Evolutionary conservation across 2,113 vertebrate genomes (phyloP), one percentile per base, ranked within the genome.

Genomic region (Lophius piscatorius): DNA sequence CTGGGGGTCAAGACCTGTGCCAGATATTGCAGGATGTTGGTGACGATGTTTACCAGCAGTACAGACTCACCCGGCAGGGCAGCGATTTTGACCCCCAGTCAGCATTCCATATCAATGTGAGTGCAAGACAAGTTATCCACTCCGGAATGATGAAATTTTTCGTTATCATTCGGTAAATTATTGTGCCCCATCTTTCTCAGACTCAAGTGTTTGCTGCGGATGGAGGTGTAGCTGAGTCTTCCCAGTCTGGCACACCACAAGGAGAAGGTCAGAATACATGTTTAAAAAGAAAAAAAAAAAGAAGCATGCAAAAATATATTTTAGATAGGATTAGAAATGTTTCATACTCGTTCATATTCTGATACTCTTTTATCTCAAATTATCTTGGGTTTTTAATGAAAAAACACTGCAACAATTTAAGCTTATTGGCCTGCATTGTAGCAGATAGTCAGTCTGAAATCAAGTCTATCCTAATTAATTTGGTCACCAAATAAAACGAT

Each of bases 11-110:
- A 81, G 95, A 97, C 47, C 91, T 97, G 55, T 94, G 94, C 65
- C 95, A 97, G 80, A 93, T 97, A 57, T 74, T 97, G 35, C 94
- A 95, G 80, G 95, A 97, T 63, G 92, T 97, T 33, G 95, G 95
- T 0, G 95, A 97, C 63, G 95, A 96, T 18, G 94, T 97, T 39
- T 96, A 96, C 70, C 95, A 97, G 79, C 95, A 97, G 69, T 96
- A 96, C 70, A 88, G 95, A 41, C 92, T 96, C 70, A 95, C 95
- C 4, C 91, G 94, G 9, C 95, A 95, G 77, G 90, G 93, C 75
- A 95, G 94, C 18, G 95, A 97, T 80, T 97, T 95, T 78, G 95
- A 97, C 72, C 86, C 94, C 1, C 95, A 95, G 80, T 88, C 93
- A 23, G 89, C 94, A 56, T 97, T 96, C 84, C 93, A 93, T 84